These are phyloP conservation scores for Actinia equina DNA, from an alignment of 64 coral and sea anemone species.

Conservation along the genomic window DNA sequence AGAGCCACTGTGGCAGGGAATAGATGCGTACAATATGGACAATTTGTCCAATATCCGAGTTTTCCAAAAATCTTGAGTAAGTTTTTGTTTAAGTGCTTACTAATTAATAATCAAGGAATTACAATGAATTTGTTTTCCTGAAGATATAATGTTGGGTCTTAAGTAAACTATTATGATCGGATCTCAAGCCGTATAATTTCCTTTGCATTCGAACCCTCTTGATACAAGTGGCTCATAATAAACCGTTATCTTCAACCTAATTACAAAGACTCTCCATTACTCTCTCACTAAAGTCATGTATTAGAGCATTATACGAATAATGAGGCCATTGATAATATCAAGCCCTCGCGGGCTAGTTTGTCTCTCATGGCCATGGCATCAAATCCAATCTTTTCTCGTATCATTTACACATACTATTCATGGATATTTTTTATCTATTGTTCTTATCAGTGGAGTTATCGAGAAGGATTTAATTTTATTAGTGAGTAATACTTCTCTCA, in stretches of 20 bases:
- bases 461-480: constrained; percentile 22
- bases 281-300: background rate
- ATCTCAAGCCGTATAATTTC: background rate
- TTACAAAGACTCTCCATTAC: background rate
- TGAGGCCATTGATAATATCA: background rate
- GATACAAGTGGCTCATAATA: background rate
- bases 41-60: no score
- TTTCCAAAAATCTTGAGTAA: no score
- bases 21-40: no score
- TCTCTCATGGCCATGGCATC: background rate
- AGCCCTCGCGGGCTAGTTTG: background rate
- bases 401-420: background rate
- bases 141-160: no score
- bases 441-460: constrained; percentile 9
- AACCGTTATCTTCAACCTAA: background rate
- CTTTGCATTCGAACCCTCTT: background rate
- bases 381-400: background rate
- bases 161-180: background rate
- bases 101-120: background rate
- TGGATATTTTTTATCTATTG: background rate
- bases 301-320: background rate
- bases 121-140: no score
- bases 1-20: no score
- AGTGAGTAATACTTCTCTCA: background rate
- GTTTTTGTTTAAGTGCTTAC: no score